phyloP scores from a whole-genome alignment of 1,140 invertebrate genomes.

The Homalodisca vitripennis region DNA sequence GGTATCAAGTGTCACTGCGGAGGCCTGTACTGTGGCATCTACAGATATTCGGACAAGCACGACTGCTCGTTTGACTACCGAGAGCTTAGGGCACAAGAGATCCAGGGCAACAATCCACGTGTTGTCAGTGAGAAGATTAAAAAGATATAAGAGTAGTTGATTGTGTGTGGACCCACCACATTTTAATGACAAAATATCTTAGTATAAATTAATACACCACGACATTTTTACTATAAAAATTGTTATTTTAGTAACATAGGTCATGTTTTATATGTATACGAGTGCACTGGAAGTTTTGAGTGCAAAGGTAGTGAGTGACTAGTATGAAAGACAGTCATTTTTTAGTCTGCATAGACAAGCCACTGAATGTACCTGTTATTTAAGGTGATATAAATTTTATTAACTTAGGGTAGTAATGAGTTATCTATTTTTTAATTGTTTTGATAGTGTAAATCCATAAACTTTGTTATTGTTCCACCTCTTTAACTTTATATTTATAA shows the following conservation, averaged over 20 bases:
- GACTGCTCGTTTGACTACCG: conserved; percentile 98
- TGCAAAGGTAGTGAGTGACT: conserved; percentile 63
- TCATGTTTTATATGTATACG: no score
- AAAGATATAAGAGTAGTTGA: conserved; percentile 92
- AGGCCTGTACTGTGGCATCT: conserved; percentile 94
- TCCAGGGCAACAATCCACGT: conserved; percentile 98
- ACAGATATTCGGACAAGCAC: conserved; percentile 99
- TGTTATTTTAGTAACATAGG: conserved; percentile 31
- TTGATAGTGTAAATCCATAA: conserved; percentile 23
- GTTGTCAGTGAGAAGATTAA: conserved; percentile 99
- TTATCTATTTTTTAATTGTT: conserved; percentile 26
- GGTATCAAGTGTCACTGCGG: conserved; percentile 99
- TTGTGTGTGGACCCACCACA: neutral
- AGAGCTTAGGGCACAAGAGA: conserved; percentile 97
- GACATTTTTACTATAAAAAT: conserved; percentile 30
- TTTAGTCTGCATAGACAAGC: neutral
- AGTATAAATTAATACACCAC: conserved; percentile 22
- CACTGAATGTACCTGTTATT: neutral
- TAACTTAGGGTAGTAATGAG: conserved; percentile 2
- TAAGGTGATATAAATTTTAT: conserved; percentile 22
- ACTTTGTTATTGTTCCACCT: conserved; percentile 20
- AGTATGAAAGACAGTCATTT: neutral
- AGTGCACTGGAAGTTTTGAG: conserved; percentile 27
- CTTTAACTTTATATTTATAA: neutral
- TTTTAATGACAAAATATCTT: neutral